These are phyloP conservation scores for Ictidomys tridecemlineatus DNA, from an alignment of 2,113 vertebrate species.

Conservation along the genomic window DNA sequence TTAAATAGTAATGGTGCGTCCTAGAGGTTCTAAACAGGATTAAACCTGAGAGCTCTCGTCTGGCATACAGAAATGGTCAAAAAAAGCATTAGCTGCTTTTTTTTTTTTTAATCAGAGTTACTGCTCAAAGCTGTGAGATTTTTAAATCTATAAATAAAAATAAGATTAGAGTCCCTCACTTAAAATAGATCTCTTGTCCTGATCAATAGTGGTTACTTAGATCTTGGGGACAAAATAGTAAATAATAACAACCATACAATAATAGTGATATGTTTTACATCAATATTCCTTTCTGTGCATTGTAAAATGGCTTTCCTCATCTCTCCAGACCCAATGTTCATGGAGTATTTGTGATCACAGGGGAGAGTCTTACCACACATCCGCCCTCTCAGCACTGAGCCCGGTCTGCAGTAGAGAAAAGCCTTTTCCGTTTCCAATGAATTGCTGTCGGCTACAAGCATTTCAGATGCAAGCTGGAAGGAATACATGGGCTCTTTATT, in stretches of 20 bases:
- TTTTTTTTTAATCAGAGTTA: neutral
- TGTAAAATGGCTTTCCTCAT: neutral
- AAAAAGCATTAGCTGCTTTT: neutral
- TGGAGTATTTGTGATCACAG: neutral
- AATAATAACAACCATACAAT: neutral
- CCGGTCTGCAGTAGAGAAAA: conserved; percentile 95
- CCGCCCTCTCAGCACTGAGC: conserved; percentile 95
- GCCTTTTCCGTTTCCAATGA: conserved; percentile 94
- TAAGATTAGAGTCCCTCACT: neutral
- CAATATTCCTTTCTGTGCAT: no score
- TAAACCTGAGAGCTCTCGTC: neutral
- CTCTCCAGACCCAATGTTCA: neutral
- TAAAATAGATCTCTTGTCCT: neutral
- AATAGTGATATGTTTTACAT: neutral
- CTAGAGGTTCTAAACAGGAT: neutral
- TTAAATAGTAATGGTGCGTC: neutral
- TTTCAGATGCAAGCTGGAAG: conserved; percentile 94
- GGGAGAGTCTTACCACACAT: conserved; percentile 94
- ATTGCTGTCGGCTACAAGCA: conserved; percentile 95
- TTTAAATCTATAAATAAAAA: conserved; percentile 8
- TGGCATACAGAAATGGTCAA: neutral
- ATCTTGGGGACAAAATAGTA: neutral
- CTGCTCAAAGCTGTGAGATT: neutral
- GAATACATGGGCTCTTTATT: conserved; percentile 94
- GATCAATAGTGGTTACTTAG: neutral